These are phyloP conservation scores for Orthosia cruda DNA, from an alignment of 2,888 invertebrate species.

Conservation along the genomic window DNA sequence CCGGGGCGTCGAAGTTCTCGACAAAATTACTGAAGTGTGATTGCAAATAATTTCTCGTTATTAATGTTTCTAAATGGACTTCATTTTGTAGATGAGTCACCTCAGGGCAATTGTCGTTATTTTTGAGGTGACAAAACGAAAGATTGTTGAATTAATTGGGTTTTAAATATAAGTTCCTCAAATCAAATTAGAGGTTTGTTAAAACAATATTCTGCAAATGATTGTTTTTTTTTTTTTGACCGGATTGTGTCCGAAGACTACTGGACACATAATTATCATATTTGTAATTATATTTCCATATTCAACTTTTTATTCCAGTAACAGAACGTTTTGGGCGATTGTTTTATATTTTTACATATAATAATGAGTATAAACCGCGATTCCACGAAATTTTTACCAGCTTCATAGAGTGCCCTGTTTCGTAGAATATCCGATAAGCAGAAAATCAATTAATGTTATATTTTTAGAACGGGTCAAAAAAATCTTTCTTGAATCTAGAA, in stretches of 20 bases:
- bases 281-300: too few species aligned
- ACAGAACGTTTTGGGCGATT: background rate
- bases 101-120: conserved; percentile 23
- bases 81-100: conserved; percentile 42
- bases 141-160: background rate
- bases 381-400: background rate
- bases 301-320: too few species aligned
- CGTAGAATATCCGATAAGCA: background rate
- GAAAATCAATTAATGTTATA: background rate
- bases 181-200: background rate
- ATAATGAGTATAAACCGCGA: background rate
- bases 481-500: too few species aligned
- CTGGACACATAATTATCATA: too few species aligned
- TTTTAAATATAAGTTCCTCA: conserved; percentile 3
- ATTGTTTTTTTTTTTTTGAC: background rate
- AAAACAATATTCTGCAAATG: background rate
- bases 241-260: too few species aligned
- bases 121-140: conserved; percentile 28
- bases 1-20: conserved; percentile 38
- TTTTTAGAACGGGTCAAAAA: too few species aligned
- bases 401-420: too few species aligned
- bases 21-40: conserved; percentile 56
- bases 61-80: too few species aligned
- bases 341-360: background rate
- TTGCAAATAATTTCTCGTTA: conserved; percentile 56